Percentiles rank a stretch among this genome's conserved stretches.
These are phyloP conservation scores for Amia ocellicauda DNA, from an alignment of 2,113 vertebrate species.

Conservation along the genomic window DNA sequence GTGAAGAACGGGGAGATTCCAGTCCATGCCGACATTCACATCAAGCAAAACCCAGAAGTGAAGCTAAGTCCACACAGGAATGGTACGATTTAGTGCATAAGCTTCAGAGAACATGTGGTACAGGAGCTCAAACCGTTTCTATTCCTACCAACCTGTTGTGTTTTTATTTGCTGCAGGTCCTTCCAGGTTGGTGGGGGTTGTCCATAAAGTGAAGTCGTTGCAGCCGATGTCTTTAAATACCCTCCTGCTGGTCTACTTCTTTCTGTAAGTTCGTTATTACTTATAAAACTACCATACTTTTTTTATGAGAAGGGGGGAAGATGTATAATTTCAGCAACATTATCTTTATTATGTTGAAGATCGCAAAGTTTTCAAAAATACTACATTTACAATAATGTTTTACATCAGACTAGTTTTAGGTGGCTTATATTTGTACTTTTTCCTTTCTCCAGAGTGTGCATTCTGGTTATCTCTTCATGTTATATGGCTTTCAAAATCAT, in stretches of 20 bases:
- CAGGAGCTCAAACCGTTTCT: neutral
- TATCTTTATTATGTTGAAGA: too few relatives aligned
- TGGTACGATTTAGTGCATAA: constrained; percentile 50
- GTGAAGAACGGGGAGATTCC: constrained; percentile 66
- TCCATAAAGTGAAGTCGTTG: constrained; percentile 54
- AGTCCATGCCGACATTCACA: constrained; percentile 55
- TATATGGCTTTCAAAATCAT: constrained; percentile 85
- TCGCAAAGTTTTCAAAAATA: too few relatives aligned
- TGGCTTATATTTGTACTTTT: constrained; percentile 10
- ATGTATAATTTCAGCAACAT: too few relatives aligned
- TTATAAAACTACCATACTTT: neutral
- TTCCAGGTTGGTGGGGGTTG: constrained; percentile 42
- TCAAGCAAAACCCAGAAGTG: constrained; percentile 51
- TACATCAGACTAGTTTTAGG: too few relatives aligned
- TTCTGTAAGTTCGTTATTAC: constrained; percentile 74
- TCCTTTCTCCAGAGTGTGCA: constrained; percentile 68
- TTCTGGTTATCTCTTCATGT: constrained; percentile 81
- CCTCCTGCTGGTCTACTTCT: constrained; percentile 77
- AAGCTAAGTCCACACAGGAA: constrained; percentile 59
- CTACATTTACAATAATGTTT: too few relatives aligned
- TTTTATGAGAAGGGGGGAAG: too few relatives aligned
- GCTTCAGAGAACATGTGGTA: neutral
- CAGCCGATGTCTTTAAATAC: constrained; percentile 69
- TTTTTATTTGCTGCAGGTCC: constrained; percentile 45
- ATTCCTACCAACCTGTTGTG: neutral